Percentiles rank a stretch among this genome's conserved stretches.
These are phyloP conservation scores for Harpalus rubripes DNA, from an alignment of 2,888 invertebrate genomes.

Conservation along the genomic window DNA sequence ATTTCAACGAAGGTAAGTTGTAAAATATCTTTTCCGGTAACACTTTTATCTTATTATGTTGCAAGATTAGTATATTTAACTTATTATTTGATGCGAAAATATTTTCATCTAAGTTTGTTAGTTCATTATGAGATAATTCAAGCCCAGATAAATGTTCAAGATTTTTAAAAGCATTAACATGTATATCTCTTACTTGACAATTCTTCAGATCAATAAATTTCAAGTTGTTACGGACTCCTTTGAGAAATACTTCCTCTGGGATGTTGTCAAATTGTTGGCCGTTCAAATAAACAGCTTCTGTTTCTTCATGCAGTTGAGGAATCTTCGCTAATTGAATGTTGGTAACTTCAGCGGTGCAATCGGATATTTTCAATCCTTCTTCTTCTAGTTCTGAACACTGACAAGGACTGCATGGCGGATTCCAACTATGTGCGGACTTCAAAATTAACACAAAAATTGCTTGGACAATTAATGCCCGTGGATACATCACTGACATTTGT, in stretches of 20 bases:
- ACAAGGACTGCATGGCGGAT: conserved; percentile 10
- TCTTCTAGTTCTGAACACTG: conserved; percentile 3
- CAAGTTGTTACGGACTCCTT: background rate
- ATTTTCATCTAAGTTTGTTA: background rate
- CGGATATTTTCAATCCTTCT: background rate
- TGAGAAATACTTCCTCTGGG: conserved; percentile 2
- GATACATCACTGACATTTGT: background rate
- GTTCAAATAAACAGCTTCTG: background rate
- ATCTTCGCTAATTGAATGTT: conserved; percentile 1
- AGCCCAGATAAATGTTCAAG: conserved; percentile 22
- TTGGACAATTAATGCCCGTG: background rate
- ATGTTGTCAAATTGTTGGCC: background rate
- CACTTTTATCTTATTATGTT: conserved; percentile 1
- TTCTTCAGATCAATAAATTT: conserved; percentile 28
- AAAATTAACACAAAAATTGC: conserved; percentile 9
- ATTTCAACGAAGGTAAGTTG: conserved; percentile 5
- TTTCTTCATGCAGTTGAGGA: background rate
- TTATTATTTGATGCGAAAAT: background rate
- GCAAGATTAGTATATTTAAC: background rate
- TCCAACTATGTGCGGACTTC: conserved; percentile 1
- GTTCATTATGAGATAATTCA: conserved; percentile 23
- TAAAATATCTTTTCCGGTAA: conserved; percentile 29
- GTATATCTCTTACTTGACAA: conserved; percentile 16
- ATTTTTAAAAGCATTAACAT: conserved; percentile 36
- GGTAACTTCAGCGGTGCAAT: background rate